Base-by-base conservation (phyloP, 1,140 invertebrate genomes). In the Cotesia glomerata region DNA sequence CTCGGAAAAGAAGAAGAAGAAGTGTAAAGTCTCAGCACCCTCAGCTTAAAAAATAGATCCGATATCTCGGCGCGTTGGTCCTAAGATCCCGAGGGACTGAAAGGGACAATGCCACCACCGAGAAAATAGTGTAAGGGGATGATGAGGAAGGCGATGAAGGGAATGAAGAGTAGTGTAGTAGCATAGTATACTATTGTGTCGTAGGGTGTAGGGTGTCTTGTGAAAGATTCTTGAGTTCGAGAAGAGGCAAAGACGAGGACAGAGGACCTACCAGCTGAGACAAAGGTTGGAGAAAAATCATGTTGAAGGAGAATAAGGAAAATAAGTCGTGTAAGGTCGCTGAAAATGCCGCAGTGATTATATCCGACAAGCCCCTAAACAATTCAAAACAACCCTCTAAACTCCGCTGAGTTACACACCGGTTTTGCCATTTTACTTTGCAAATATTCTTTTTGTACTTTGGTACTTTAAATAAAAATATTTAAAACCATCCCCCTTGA, bases 1-100 rank as follows among this genome's bases (percentile, higher is more conserved):
- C 77, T 69, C 77, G 81, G 83, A 81, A 85, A 79, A 81, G 85
- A 83, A 79, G 83, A 81, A 85, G 79, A 81, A 86, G 84, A 79
- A 86, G 85, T 85, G 84, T 84, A 86, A 86, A 86, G 84, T 86
- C 82, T 85, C 86, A 76, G 81, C 85, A 85, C 85, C 81, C 81
- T 83, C 83, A 82, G 85, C 84, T 87, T 87, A 82, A 83, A 83
- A 83, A 83, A 83, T 83, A 82, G 81, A 83, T 83, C 81, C 81
- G 81, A 83, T 83, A 83, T 83, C 85, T 85, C 82, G 82, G 77
- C 80, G 84, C 83, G 85, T 85, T 86, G 82, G 83, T 81, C 82
- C 80, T 77, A 75, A 83, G 81, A 85, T 85, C 85, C 84, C 82
- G 66, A 51, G 65, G 82, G 79, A 81, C 80, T 83, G 79, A 84